Base-by-base conservation (phyloP, 2,888 invertebrate genomes). In the Aphidoletes aphidimyza region DNA sequence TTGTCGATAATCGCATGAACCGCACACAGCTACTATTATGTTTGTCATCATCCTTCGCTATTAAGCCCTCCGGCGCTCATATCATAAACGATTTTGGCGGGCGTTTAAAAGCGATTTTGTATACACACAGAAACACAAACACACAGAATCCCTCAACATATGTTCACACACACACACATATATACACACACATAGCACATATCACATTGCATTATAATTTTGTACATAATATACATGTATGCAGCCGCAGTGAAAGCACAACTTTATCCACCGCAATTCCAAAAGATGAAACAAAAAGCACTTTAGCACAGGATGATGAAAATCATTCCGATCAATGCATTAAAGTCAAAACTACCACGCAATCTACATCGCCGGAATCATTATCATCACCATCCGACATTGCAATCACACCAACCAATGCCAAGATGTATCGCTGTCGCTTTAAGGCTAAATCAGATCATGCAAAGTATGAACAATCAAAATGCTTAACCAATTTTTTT, bases 221-320 rank as follows among this genome's bases (percentile, higher is more conserved):
- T 81, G 81, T 81, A 81, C 81, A 81, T 81, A 81, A n/a, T 17
- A 49, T n/a, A 49, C 11, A 54, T 54, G 19, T 39, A 81, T 47
- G 34, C 83, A 84, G 54, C 84, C 78, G 84, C 59, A 85, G 42
- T 81, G 83, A 47, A 39, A 83, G n/a, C 36, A 42, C 78, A 17
- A 37, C 84, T 84, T 84, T 84, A 42, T 83, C 85, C 85, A 59
- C 83, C 47, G 85, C 89, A 85, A 86, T 85, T 85, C 85, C 85
- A 85, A 85, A 85, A 47, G 59, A 78, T 85, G 83, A 84, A 37
- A 42, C 83, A 22, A 30, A 36, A 81, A 84, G 47, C 45, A 84
- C 45, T 54, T 49, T 84, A 84, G 69, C 84, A 69, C 84, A 84
- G 19, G 54, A 83, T 54, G 83, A 49, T 83, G 83, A 83, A 83